These are phyloP conservation scores for Copsychus sechellarum DNA, from an alignment of 2,113 vertebrate genomes.

Conservation along the genomic window DNA sequence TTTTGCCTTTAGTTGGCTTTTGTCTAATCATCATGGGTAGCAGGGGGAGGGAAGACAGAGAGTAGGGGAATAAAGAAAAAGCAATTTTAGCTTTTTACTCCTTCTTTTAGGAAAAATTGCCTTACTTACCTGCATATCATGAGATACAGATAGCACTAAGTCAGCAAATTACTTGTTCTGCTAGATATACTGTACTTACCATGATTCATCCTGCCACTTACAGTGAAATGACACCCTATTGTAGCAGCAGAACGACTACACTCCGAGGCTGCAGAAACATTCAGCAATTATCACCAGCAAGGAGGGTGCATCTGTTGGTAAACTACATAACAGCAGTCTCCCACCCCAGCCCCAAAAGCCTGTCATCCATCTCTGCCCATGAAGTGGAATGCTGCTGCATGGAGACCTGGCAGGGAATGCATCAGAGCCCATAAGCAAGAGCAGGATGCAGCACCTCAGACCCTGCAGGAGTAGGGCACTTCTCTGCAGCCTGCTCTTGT, in stretches of 20 bases:
- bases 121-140: conserved; percentile 15
- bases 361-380: background rate
- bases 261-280: background rate
- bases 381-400: background rate
- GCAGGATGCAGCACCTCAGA: background rate
- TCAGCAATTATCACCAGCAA: background rate
- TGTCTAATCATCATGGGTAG: background rate
- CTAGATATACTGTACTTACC: background rate
- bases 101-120: conserved; percentile 16
- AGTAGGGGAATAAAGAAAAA: background rate
- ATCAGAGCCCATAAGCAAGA: background rate
- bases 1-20: conserved; percentile 15
- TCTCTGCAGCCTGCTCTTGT: background rate
- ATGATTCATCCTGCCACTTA: conserved; percentile 40
- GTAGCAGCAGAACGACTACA: background rate
- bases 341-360: background rate
- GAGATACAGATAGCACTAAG: conserved; percentile 27
- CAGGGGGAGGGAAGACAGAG: background rate
- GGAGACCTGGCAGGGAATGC: background rate
- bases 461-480: background rate
- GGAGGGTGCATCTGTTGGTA: background rate
- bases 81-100: conserved; percentile 30
- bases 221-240: conserved; percentile 1
- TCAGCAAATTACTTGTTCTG: conserved; percentile 51
- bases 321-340: background rate